phyloP scores from a whole-genome alignment of 2,797 vertebrate genomes.

The Oryzias dopingdopingensis region DNA sequence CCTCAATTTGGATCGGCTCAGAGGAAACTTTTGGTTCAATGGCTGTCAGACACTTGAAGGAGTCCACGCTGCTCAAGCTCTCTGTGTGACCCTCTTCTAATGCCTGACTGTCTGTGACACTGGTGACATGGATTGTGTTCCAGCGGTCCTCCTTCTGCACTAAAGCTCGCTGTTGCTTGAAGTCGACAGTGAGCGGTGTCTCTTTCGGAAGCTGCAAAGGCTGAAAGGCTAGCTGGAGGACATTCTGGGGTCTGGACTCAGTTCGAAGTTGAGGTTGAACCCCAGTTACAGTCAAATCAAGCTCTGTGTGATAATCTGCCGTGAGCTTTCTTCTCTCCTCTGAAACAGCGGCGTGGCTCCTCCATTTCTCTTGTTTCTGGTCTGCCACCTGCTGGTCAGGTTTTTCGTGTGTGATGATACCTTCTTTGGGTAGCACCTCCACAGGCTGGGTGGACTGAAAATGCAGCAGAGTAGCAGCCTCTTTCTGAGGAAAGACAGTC shows the following conservation, averaged over 20 bases:
- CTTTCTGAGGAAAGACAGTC: constrained; percentile 62
- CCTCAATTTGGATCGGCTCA: constrained; percentile 74
- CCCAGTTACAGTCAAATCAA: constrained; percentile 69
- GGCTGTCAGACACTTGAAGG: constrained; percentile 59
- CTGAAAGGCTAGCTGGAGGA: constrained; percentile 74
- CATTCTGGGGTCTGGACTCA: constrained; percentile 71
- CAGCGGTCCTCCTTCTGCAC: constrained; percentile 82
- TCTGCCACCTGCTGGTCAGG: constrained; percentile 69
- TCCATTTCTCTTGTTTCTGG: constrained; percentile 76
- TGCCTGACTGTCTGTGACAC: constrained; percentile 68
- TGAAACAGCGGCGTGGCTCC: constrained; percentile 63
- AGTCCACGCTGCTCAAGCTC: constrained; percentile 67
- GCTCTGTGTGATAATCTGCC: constrained; percentile 71
- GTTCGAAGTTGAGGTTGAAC: constrained; percentile 58
- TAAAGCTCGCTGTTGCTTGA: constrained; percentile 76
- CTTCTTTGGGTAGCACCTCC: constrained; percentile 78
- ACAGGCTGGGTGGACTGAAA: constrained; percentile 73
- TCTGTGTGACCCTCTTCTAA: constrained; percentile 76
- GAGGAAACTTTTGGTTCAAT: constrained; percentile 76
- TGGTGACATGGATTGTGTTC: constrained; percentile 75
- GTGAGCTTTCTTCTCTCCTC: constrained; percentile 76
- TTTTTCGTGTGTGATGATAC: constrained; percentile 63
- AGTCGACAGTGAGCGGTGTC: constrained; percentile 53
- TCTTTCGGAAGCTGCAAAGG: constrained; percentile 81
- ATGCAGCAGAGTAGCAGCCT: constrained; percentile 65